Conservation (phyloP, 2,888 invertebrate genomes). For the Troilus luridus region DNA sequence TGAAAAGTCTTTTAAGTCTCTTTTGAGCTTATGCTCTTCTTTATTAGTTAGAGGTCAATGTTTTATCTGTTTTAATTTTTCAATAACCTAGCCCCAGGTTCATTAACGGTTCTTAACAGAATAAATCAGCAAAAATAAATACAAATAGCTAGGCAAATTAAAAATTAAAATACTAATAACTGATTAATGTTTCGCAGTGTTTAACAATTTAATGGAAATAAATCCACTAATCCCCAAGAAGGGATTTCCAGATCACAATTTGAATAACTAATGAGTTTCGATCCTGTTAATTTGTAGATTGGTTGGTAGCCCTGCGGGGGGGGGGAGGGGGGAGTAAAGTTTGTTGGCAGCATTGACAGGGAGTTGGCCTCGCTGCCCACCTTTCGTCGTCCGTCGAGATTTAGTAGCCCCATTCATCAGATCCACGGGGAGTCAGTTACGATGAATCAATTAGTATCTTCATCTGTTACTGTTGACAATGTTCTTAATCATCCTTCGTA, state of each 20-base stretch:
- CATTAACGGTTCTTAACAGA: too few relatives aligned
- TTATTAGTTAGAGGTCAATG: too few relatives aligned
- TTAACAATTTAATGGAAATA: not conserved
- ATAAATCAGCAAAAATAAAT: not conserved
- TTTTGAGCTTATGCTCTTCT: too few relatives aligned
- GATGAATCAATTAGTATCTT: not conserved
- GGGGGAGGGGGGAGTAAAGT: not conserved
- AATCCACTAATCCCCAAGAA: not conserved
- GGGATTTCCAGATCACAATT: not conserved
- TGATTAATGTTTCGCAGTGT: not conserved
- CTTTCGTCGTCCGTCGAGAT: not conserved
- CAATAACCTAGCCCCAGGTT: too few relatives aligned
- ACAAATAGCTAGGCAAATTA: not conserved
- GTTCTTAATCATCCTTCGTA: not conserved
- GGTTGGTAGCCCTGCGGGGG: not conserved
- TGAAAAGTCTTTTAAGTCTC: too few relatives aligned
- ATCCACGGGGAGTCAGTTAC: not conserved
- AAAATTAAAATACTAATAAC: too few relatives aligned
- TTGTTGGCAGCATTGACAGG: constrained; percentile 32
- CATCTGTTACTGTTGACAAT: not conserved
- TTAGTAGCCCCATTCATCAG: not conserved
- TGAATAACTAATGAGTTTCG: constrained; percentile 34
- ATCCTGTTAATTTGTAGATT: constrained; percentile 30
- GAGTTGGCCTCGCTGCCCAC: not conserved
- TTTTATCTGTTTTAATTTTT: too few relatives aligned